phyloP scores from a whole-genome alignment of 2,888 invertebrate species.

The Tuberolachnus salignus region DNA sequence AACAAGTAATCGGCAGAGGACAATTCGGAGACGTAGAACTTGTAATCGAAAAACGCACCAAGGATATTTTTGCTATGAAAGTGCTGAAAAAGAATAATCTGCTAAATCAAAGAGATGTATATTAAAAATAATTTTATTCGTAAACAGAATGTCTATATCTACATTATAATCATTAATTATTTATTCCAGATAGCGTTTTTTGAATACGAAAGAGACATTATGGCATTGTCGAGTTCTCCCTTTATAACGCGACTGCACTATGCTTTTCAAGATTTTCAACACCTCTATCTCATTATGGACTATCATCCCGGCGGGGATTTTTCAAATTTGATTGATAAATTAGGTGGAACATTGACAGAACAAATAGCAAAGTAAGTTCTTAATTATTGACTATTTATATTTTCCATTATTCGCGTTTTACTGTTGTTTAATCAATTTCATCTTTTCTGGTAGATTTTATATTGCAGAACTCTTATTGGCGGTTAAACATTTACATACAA shows the following conservation, averaged over 20 bases:
- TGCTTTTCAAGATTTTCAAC: slow-evolving; percentile 79
- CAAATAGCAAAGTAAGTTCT: slow-evolving; percentile 66
- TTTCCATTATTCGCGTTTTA: not conserved
- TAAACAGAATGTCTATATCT: no score
- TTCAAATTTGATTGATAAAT: slow-evolving; percentile 73
- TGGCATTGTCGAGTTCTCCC: slow-evolving; percentile 72
- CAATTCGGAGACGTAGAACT: slow-evolving; percentile 86
- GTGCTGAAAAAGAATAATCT: slow-evolving; percentile 74
- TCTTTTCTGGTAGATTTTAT: slow-evolving; percentile 71
- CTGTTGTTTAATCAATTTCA: not conserved
- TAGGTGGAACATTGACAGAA: slow-evolving; percentile 75
- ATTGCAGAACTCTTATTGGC: slow-evolving; percentile 80
- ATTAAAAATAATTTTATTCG: not conserved
- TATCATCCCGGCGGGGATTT: slow-evolving; percentile 85
- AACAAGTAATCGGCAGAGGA: slow-evolving; percentile 79
- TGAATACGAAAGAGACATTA: slow-evolving; percentile 73
- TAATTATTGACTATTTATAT: not conserved
- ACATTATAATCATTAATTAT: no score
- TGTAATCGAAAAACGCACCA: slow-evolving; percentile 78
- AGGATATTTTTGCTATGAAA: slow-evolving; percentile 82
- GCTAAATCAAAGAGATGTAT: slow-evolving; percentile 67
- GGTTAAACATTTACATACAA: slow-evolving; percentile 75
- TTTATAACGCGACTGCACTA: slow-evolving; percentile 85
- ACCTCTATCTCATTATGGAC: slow-evolving; percentile 85
- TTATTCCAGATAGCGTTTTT: slow-evolving; percentile 39